A percentile compares a stretch with the other conserved stretches of the same genome.
Conservation (phyloP, 2,113 vertebrate species). For the Dissostichus mawsoni region DNA sequence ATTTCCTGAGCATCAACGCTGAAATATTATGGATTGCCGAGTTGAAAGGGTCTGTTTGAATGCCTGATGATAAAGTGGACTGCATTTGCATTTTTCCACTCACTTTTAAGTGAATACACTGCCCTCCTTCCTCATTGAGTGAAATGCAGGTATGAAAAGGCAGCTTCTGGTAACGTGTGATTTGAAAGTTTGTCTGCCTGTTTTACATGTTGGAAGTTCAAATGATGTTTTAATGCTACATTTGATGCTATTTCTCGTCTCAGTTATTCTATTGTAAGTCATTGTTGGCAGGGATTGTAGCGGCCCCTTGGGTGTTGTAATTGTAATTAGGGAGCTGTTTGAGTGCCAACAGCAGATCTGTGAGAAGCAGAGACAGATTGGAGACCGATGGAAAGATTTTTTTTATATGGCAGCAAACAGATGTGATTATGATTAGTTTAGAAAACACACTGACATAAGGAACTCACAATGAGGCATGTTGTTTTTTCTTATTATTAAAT, state of each 20-base stretch:
- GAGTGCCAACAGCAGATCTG: slow-evolving; percentile 57
- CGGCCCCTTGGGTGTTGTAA: slow-evolving; percentile 57
- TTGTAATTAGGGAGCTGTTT: slow-evolving; percentile 62
- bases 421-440: slow-evolving; percentile 50
- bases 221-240: slow-evolving; percentile 38
- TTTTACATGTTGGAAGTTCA: slow-evolving; percentile 57
- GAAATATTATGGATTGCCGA: slow-evolving; percentile 72
- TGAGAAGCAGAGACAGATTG: slow-evolving; percentile 39
- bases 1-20: slow-evolving; percentile 69
- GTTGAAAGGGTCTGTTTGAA: slow-evolving; percentile 71
- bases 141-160: slow-evolving; percentile 61
- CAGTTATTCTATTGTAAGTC: slow-evolving; percentile 45
- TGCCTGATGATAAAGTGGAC: slow-evolving; percentile 65
- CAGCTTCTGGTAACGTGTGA: slow-evolving; percentile 46
- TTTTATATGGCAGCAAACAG: slow-evolving; percentile 35
- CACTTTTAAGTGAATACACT: slow-evolving; percentile 67
- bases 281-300: slow-evolving; percentile 38
- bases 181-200: slow-evolving; percentile 60
- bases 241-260: slow-evolving; percentile 33
- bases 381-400: slow-evolving; percentile 26
- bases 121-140: slow-evolving; percentile 44
- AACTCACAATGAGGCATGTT: slow-evolving; percentile 38
- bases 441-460: slow-evolving; percentile 36
- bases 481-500: slow-evolving; percentile 14
- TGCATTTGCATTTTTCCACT: slow-evolving; percentile 71